These are phyloP conservation scores for Thalassarche chlororhynchos DNA, from an alignment of 2,113 vertebrate genomes.

Conservation along the genomic window DNA sequence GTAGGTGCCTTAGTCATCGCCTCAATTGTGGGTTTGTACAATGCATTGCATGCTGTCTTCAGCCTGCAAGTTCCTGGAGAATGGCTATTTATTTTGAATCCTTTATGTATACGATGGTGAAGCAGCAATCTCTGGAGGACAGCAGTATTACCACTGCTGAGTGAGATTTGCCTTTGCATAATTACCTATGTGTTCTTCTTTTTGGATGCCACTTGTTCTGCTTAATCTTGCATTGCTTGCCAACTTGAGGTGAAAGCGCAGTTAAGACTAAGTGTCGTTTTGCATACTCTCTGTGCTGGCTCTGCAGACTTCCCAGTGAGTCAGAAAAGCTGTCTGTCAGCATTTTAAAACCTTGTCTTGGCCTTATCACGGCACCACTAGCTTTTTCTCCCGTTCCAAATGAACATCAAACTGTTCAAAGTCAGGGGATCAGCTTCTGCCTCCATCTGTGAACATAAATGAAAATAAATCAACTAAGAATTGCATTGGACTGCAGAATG, in stretches of 20 bases:
- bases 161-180: background rate
- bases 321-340: background rate
- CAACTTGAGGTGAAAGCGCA: background rate
- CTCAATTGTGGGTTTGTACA: background rate
- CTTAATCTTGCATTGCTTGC: background rate
- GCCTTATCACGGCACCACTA: background rate
- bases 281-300: background rate
- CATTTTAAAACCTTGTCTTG: background rate
- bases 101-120: background rate
- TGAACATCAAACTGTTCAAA: background rate
- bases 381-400: background rate
- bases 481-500: background rate
- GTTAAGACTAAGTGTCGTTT: background rate
- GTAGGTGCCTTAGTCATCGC: background rate
- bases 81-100: background rate
- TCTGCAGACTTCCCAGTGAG: background rate
- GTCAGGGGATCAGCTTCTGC: background rate
- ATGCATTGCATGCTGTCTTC: background rate
- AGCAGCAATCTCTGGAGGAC: background rate
- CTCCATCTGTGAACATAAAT: background rate
- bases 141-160: background rate
- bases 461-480: background rate
- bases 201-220: background rate
- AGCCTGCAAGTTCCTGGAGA: background rate
- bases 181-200: background rate